These are phyloP conservation scores for Alcedo atthis DNA, from an alignment of 2,797 vertebrate genomes.

Conservation along the genomic window DNA sequence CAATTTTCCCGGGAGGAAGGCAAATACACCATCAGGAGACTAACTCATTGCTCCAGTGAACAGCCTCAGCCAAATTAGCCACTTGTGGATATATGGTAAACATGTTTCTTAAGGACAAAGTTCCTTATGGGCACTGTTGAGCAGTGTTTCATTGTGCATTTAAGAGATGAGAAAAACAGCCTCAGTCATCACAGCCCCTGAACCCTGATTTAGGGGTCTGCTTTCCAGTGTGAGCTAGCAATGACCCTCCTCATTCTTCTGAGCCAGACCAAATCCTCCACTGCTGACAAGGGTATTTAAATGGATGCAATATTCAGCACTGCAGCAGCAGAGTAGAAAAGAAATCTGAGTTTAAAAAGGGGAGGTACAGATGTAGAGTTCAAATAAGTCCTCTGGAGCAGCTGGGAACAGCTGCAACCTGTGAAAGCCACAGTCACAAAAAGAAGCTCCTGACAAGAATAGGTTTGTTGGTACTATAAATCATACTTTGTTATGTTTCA, in stretches of 20 bases:
- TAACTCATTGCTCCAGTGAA: not conserved
- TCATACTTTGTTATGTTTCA: not conserved
- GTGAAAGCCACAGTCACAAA: not conserved
- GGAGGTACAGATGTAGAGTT: rapidly evolving
- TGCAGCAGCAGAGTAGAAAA: not conserved
- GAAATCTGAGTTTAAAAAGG: not conserved
- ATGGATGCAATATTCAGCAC: not conserved
- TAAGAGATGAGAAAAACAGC: not conserved
- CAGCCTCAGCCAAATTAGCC: not conserved
- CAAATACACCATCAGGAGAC: not conserved
- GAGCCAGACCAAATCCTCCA: not conserved
- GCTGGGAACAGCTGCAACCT: not conserved
- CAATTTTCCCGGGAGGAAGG: not conserved
- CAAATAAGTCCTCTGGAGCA: not conserved
- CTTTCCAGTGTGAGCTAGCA: too few species aligned
- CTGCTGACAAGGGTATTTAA: not conserved
- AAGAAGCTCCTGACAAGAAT: not conserved
- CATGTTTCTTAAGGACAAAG: rapidly evolving
- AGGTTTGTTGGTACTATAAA: not conserved
- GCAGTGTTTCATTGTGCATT: not conserved
- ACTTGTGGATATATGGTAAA: not conserved
- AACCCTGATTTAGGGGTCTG: not conserved
- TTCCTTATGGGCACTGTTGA: not conserved
- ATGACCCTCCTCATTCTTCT: not conserved
- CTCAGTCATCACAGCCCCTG: too few species aligned